Base-by-base conservation (phyloP, 2,797 vertebrate genomes). In the Alca torda region DNA sequence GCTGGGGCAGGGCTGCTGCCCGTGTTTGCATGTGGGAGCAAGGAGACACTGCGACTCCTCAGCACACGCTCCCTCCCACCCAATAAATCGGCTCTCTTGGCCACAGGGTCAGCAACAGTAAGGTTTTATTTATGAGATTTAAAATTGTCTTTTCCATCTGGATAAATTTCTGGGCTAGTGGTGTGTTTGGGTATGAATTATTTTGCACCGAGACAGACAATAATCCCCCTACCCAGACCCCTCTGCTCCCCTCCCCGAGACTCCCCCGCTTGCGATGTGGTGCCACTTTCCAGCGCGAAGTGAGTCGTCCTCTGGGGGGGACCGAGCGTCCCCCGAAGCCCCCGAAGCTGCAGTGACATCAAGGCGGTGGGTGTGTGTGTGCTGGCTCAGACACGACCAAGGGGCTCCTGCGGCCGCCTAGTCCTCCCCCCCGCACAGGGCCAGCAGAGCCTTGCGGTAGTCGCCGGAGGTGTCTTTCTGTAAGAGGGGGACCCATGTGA, bases 391-490 rank as follows among this genome's bases (percentile, higher is more conserved):
- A 94, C 83, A 39, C 4, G 7, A 91, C 69, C 67, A 84, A 83
- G 48, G 60, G 54, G 87, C 20, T 84, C 48, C 91, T 1, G 20
- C 3, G 28, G 56, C 35, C 8, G 3, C 68, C 96, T 98, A 99
- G 96, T 99, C 98, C 68, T 99, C 98, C 35, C 99, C 99, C 4
- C 99, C 99, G 9, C 99, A 99, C 81, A 99, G 97, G 73, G 97
- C 53, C 96, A 99, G 98, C 96, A 99, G 97, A 61, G 99, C 99
- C 97, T 99, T 99, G 96, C 98, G 84, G 97, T 99, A 99, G 97
- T 99, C 99, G n/a, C 99, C 99, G 0, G 99, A 99, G 35, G 99
- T 99, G 95, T 99, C 99, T 10, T 99, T 98, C 99, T 99, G 98
- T 84, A 94, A 96, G 78, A 88, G 78, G 93, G 95, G 95, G 46